phyloP scores from a whole-genome alignment of 23 tunicate genomes.

The Botrylloides violaceus region DNA sequence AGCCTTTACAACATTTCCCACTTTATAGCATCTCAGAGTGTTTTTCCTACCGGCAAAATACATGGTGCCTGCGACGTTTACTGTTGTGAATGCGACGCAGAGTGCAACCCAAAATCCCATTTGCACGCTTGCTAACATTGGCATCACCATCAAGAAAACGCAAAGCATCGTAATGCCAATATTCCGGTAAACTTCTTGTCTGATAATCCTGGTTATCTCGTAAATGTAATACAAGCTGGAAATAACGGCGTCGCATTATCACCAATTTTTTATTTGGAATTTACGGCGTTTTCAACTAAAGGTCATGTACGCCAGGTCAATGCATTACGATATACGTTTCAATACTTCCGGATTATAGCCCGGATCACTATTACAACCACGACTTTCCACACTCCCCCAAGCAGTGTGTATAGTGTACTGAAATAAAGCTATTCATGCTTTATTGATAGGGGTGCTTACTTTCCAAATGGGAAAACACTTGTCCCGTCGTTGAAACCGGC shows the following conservation, averaged over 20 bases:
- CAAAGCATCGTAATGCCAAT: slow-evolving; percentile 22
- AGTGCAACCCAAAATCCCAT: slow-evolving; percentile 29
- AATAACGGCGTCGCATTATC: background rate
- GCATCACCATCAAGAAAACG: slow-evolving; percentile 13
- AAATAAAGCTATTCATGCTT: background rate
- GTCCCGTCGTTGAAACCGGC: slow-evolving; percentile 10
- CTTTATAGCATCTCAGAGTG: background rate
- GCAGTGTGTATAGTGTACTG: too few species aligned
- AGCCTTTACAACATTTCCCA: background rate
- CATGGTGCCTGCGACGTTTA: slow-evolving; percentile 29
- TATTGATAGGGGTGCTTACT: background rate
- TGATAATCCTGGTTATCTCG: background rate
- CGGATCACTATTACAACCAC: too few species aligned
- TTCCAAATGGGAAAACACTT: slow-evolving; percentile 6
- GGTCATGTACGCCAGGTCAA: too few species aligned
- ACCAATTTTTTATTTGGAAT: too few species aligned
- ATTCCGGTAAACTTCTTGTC: slow-evolving; percentile 17
- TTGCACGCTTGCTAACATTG: slow-evolving; percentile 21
- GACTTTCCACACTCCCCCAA: too few species aligned
- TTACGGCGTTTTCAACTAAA: too few species aligned
- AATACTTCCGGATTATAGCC: too few species aligned
- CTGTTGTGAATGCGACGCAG: slow-evolving; percentile 19
- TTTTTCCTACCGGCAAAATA: slow-evolving; percentile 17
- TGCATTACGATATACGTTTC: too few species aligned
- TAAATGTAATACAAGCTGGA: slow-evolving; percentile 10